These are phyloP conservation scores for Miltochrista miniata DNA, from an alignment of 2,888 invertebrate species.

Conservation along the genomic window DNA sequence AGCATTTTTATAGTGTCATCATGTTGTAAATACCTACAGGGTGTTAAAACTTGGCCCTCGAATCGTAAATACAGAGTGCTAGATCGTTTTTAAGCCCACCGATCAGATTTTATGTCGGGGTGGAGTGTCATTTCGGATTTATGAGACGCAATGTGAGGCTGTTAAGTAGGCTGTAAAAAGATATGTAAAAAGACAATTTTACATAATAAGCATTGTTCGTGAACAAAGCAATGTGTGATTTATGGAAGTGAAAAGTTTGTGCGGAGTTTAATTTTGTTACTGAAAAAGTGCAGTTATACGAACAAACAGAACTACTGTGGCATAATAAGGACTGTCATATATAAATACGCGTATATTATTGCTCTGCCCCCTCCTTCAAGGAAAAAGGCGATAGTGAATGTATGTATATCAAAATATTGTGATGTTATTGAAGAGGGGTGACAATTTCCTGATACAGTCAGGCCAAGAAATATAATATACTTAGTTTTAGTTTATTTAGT, in stretches of 20 bases:
- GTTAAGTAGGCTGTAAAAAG: slow-evolving; percentile 56
- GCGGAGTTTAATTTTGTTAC: no score
- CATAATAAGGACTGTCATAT: no score
- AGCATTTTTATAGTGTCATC: slow-evolving; percentile 69
- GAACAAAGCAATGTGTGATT: slow-evolving; percentile 15
- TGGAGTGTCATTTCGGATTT: slow-evolving; percentile 70
- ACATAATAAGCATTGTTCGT: slow-evolving; percentile 36
- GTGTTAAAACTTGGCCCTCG: slow-evolving; percentile 62
- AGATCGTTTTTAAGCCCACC: slow-evolving; percentile 66
- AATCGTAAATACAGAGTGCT: slow-evolving; percentile 69
- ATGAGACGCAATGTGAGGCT: slow-evolving; percentile 53
- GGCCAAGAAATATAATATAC: no score
- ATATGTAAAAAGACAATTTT: slow-evolving; percentile 41
- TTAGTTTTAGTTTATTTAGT: no score
- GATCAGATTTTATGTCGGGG: slow-evolving; percentile 69
- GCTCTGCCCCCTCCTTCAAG: no score
- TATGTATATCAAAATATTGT: no score
- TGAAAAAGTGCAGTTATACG: no score
- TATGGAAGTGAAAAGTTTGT: neutral
- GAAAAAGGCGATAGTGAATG: no score
- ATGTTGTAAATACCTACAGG: slow-evolving; percentile 63
- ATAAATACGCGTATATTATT: no score
- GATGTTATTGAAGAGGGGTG: no score
- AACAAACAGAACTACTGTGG: no score
- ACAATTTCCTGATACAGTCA: no score